Percentiles rank a stretch among this genome's conserved stretches.
These are phyloP conservation scores for Calosoma granatense DNA, from an alignment of 1,140 invertebrate species.

Conservation along the genomic window DNA sequence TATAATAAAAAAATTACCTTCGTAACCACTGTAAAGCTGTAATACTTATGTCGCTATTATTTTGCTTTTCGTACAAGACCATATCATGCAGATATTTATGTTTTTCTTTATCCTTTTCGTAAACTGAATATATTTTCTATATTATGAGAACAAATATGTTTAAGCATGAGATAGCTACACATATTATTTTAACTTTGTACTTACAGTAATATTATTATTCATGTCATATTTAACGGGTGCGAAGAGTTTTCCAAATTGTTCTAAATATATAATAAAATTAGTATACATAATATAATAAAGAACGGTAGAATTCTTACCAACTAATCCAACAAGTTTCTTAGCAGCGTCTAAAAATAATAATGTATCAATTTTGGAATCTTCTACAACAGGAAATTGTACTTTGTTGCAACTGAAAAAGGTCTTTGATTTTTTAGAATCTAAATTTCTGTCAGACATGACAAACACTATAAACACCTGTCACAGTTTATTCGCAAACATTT, in stretches of 20 bases:
- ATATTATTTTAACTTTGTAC: slow-evolving; percentile 3
- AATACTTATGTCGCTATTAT: not conserved
- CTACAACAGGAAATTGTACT: slow-evolving; percentile 35
- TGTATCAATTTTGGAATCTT: slow-evolving; percentile 47
- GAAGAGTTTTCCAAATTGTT: not conserved
- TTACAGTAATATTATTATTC: slow-evolving; percentile 4
- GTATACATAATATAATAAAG: slow-evolving; percentile 7
- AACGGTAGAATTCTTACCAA: slow-evolving; percentile 38
- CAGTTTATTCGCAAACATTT: no score
- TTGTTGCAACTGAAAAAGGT: slow-evolving; percentile 27
- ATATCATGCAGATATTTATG: not conserved
- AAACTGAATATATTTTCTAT: slow-evolving; percentile 9
- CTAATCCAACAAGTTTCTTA: slow-evolving; percentile 41
- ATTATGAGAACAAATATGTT: slow-evolving; percentile 1
- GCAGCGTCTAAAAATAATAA: slow-evolving; percentile 46
- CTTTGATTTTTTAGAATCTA: no score
- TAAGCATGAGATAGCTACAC: slow-evolving; percentile 13
- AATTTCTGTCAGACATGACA: no score
- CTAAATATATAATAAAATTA: not conserved
- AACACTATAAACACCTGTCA: no score
- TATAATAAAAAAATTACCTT: no score
- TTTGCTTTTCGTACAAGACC: not conserved
- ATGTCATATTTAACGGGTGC: not conserved
- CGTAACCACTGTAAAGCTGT: not conserved
- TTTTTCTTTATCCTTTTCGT: not conserved